Conservation (phyloP, 2,797 vertebrate genomes). For the Ibycter americanus region DNA sequence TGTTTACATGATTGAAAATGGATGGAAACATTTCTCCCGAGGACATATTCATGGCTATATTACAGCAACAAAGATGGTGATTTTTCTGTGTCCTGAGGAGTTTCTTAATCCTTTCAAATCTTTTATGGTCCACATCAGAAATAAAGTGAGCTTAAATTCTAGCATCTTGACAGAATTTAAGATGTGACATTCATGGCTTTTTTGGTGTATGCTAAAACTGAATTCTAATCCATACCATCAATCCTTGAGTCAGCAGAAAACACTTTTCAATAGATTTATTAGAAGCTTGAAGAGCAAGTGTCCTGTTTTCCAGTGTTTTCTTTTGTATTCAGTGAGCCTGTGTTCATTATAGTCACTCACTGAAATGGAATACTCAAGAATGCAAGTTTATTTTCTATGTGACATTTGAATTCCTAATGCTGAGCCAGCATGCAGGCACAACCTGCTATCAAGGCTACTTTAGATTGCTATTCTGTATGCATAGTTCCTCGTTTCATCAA, state of each 20-base stretch:
- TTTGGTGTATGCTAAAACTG: not conserved
- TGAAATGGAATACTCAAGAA: constrained; percentile 1
- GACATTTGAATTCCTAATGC: not conserved
- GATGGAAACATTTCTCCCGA: not conserved
- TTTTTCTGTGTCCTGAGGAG: not conserved
- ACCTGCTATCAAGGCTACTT: not conserved
- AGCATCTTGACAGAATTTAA: not conserved
- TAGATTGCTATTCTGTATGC: not conserved
- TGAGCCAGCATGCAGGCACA: not conserved
- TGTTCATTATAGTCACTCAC: not conserved
- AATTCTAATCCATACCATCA: not conserved
- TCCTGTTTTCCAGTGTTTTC: not conserved
- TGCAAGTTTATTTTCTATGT: not conserved
- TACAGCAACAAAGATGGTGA: not conserved
- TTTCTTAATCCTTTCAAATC: not conserved
- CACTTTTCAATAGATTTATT: not conserved
- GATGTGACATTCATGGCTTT: not conserved
- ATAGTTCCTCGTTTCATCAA: not conserved
- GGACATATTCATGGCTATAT: not conserved
- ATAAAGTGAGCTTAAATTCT: not conserved
- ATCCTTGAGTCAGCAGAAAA: constrained; percentile 1
- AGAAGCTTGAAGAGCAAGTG: not conserved
- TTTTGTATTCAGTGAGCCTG: not conserved
- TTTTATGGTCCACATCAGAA: not conserved
- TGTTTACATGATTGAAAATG: constrained; percentile 3